A percentile compares a stretch with the other conserved stretches of the same genome.
Evolutionary conservation across 2,797 vertebrate species (phyloP).

Genomic region (Anisognathus igniventris): DNA sequence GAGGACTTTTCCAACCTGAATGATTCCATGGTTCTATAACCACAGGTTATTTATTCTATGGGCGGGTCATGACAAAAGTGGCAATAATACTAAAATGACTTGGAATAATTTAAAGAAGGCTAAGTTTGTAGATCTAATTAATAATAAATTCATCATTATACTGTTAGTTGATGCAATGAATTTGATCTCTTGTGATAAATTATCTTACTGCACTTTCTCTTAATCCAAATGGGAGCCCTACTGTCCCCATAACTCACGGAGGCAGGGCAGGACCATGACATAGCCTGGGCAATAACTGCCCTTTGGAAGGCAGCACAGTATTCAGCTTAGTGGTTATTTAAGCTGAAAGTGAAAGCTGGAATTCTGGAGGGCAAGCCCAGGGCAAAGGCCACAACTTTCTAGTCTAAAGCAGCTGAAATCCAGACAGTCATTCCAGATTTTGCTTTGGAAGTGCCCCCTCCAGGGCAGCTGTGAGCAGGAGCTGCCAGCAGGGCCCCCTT

Average conservation of each 20-base stretch:
- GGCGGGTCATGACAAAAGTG: background rate
- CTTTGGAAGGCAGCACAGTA: background rate
- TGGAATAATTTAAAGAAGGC: background rate
- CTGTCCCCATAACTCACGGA: rapidly evolving
- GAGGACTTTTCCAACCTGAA: background rate
- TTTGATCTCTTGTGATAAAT: background rate
- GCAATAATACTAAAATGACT: background rate
- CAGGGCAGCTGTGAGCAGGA: background rate
- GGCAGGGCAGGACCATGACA: background rate
- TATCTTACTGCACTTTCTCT: background rate
- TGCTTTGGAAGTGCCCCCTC: background rate
- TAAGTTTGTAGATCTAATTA: background rate
- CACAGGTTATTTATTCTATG: background rate
- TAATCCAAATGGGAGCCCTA: background rate
- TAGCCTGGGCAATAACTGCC: background rate
- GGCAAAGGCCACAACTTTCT: background rate
- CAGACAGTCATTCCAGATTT: background rate
- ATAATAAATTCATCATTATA: background rate
- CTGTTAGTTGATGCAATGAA: background rate
- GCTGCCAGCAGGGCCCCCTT: conserved; percentile 35
- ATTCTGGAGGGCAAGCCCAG: background rate
- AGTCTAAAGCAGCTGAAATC: background rate
- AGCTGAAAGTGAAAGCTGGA: background rate
- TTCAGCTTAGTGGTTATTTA: background rate
- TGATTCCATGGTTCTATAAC: background rate